Percentiles rank a stretch among this genome's conserved stretches.
Conservation (phyloP, 2,888 invertebrate species). For the Pseudoips prasinana region DNA sequence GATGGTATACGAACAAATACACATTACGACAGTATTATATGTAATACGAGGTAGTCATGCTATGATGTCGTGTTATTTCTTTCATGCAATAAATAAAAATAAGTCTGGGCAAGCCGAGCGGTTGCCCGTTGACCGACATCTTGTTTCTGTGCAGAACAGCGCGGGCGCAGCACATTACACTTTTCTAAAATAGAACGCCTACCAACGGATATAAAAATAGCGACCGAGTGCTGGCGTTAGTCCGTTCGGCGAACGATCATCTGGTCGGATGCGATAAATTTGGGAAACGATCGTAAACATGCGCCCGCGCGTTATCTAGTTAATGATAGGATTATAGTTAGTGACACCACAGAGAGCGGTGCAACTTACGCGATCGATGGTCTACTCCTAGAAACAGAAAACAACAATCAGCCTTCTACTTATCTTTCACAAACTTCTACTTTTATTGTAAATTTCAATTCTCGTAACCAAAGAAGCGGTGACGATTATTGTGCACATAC, state of each 20-base stretch:
- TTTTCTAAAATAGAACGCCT: slow-evolving; percentile 70
- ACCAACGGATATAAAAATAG: slow-evolving; percentile 66
- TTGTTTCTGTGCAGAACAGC: slow-evolving; percentile 59
- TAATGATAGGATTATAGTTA: slow-evolving; percentile 73
- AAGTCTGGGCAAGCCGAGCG: slow-evolving; percentile 47
- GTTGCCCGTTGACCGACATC: slow-evolving; percentile 69
- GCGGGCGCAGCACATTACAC: slow-evolving; percentile 67
- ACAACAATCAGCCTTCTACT: slow-evolving; percentile 79
- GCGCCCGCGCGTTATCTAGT: slow-evolving; percentile 68
- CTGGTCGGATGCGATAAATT: slow-evolving; percentile 48
- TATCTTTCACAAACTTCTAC: slow-evolving; percentile 53
- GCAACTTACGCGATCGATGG: slow-evolving; percentile 82
- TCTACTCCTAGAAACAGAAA: slow-evolving; percentile 83
- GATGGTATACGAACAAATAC: slow-evolving; percentile 43
- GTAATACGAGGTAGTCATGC: slow-evolving; percentile 61
- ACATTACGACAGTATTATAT: slow-evolving; percentile 44
- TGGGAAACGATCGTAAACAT: slow-evolving; percentile 40
- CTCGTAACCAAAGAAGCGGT: slow-evolving; percentile 60
- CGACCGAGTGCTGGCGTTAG: slow-evolving; percentile 46
- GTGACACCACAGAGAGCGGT: slow-evolving; percentile 81
- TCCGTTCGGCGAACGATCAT: slow-evolving; percentile 52
- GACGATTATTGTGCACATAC: slow-evolving; percentile 66
- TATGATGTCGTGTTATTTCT: slow-evolving; percentile 52
- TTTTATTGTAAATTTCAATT: slow-evolving; percentile 47
- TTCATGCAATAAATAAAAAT: slow-evolving; percentile 60